Conservation (phyloP, 1,140 invertebrate genomes). For the Temnothorax nylanderi region DNA sequence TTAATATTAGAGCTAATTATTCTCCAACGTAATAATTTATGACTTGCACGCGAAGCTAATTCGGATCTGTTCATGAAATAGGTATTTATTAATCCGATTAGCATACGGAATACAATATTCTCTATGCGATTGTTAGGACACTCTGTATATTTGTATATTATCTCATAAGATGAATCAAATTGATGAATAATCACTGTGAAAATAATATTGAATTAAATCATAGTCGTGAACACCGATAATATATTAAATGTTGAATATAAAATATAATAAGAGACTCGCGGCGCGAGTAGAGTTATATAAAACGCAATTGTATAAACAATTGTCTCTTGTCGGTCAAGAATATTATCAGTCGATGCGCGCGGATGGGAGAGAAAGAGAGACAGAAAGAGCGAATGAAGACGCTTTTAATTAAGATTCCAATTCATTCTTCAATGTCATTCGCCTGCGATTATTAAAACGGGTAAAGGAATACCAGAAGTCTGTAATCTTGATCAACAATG, state of each 20-base stretch:
- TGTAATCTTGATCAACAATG: not conserved
- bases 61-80: not conserved
- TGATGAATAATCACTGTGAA: not conserved
- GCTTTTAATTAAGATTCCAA: constrained; percentile 29
- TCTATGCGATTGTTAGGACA: constrained; percentile 12
- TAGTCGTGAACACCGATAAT: constrained; percentile 25
- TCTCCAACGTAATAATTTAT: constrained; percentile 6
- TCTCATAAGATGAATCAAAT: constrained; percentile 24
- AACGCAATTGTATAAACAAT: not conserved
- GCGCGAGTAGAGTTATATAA: constrained; percentile 4
- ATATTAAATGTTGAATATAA: constrained; percentile 17
- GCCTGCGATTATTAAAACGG: not conserved
- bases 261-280: not conserved
- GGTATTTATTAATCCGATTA: not conserved
- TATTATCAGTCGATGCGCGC: not conserved
- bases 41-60: not conserved
- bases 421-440: constrained; percentile 10
- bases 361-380: not conserved
- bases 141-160: constrained; percentile 37
- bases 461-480: not conserved
- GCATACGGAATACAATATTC: not conserved
- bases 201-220: constrained; percentile 16
- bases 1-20: constrained; percentile 13
- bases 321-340: not conserved
- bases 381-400: not conserved